A percentile compares a stretch with the other conserved stretches of the same genome.
Conservation (phyloP, 1,140 invertebrate genomes). For the Brachystomella parvula region DNA sequence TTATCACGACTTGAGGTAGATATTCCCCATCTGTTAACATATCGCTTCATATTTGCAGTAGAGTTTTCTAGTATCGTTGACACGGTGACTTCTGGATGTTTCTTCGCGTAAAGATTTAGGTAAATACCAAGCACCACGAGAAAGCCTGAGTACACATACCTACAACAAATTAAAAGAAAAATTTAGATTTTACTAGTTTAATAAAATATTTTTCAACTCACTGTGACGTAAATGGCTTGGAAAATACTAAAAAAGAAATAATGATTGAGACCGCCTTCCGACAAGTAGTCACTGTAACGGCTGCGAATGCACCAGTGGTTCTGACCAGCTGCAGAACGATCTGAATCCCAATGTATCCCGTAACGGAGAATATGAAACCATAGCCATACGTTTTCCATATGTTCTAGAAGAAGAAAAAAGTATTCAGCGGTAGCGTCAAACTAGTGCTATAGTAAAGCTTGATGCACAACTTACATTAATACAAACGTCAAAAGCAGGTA, state of each 20-base stretch:
- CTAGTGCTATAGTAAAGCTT: too few species aligned
- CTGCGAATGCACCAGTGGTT: constrained; percentile 76
- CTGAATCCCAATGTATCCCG: constrained; percentile 86
- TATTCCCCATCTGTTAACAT: neutral
- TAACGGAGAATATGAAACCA: constrained; percentile 73
- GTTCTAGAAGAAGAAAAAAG: constrained; percentile 47
- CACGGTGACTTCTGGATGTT: constrained; percentile 20
- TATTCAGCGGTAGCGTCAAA: too few species aligned
- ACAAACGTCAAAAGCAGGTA: constrained; percentile 68
- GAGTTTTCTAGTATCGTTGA: neutral
- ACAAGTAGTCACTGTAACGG: constrained; percentile 80
- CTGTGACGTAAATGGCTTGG: constrained; percentile 88
- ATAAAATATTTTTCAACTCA: constrained; percentile 49
- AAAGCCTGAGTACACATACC: constrained; percentile 81
- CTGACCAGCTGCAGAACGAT: constrained; percentile 80
- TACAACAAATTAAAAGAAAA: constrained; percentile 46
- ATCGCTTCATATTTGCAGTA: neutral
- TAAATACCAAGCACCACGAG: constrained; percentile 74
- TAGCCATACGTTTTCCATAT: constrained; percentile 72
- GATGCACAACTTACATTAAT: constrained; percentile 53
- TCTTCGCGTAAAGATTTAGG: constrained; percentile 34
- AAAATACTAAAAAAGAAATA: constrained; percentile 85
- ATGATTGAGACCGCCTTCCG: constrained; percentile 86
- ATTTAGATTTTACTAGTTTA: constrained; percentile 20
- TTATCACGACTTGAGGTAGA: neutral